These are phyloP conservation scores for Temnothorax nylanderi DNA, from an alignment of 1,140 invertebrate species.

Conservation along the genomic window DNA sequence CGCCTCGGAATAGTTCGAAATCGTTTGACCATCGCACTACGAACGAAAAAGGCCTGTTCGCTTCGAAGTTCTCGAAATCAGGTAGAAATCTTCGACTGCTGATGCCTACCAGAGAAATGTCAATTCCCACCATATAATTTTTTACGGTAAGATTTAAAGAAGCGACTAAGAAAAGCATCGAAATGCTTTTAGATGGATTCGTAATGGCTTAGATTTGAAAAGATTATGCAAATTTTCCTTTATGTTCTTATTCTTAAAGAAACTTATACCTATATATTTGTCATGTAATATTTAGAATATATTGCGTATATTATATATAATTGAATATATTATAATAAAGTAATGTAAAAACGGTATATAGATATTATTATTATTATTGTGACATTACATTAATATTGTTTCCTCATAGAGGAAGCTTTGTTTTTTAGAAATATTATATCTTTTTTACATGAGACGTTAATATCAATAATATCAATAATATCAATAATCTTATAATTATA, in stretches of 20 bases:
- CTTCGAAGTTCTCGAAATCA: conserved; percentile 33
- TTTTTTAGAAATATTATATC: neutral
- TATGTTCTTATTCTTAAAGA: neutral
- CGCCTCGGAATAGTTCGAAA: conserved; percentile 17
- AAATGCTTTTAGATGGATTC: conserved; percentile 31
- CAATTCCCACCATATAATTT: neutral
- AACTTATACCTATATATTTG: neutral
- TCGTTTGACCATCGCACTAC: conserved; percentile 21
- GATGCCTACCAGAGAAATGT: conserved; percentile 43
- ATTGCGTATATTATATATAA: neutral
- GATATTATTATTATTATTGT: neutral
- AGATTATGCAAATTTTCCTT: neutral
- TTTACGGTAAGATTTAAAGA: conserved; percentile 27
- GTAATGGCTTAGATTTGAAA: neutral
- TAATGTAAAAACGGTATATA: neutral
- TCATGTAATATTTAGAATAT: neutral
- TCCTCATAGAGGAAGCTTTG: too few relatives aligned
- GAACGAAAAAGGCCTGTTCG: conserved; percentile 56
- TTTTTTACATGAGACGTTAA: conserved; percentile 1
- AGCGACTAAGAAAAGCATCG: neutral
- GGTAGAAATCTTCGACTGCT: conserved; percentile 52
- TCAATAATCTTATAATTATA: neutral
- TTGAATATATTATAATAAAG: neutral
- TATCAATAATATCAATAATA: too few relatives aligned
- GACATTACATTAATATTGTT: neutral